Evolutionary conservation across 2,113 vertebrate genomes (phyloP).

Genomic region (Phrynocephalus versicolor): DNA sequence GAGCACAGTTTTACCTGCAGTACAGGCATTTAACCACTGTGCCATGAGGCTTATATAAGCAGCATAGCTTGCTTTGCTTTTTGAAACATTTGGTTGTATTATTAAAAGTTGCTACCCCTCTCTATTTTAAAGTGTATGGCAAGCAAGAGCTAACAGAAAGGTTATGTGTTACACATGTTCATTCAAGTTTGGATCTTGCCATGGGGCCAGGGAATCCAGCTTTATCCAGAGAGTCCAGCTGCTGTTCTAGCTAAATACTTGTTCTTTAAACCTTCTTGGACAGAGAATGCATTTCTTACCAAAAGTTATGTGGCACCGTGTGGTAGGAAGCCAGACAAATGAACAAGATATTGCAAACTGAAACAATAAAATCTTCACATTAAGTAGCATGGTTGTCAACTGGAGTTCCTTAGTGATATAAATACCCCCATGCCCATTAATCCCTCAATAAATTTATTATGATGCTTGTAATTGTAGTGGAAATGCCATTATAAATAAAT

Average conservation of each 20-base stretch:
- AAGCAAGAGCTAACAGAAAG: no score
- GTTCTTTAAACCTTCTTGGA: fast-evolving
- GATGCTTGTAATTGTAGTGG: slow-evolving; percentile 55
- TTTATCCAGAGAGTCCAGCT: background rate
- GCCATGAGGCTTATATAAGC: no score
- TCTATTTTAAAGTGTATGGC: no score
- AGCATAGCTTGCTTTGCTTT: no score
- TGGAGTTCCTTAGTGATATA: slow-evolving; percentile 37
- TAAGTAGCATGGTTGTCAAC: slow-evolving; percentile 40
- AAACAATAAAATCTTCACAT: slow-evolving; percentile 20
- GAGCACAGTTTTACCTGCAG: no score
- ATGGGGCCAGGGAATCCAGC: background rate
- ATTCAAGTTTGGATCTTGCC: no score
- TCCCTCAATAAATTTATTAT: slow-evolving; percentile 53
- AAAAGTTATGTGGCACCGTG: background rate
- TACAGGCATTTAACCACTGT: no score
- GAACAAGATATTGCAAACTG: slow-evolving; percentile 29
- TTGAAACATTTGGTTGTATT: no score
- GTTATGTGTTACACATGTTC: no score
- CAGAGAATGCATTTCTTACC: background rate
- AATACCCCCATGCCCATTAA: slow-evolving; percentile 43
- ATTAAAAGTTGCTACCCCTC: no score
- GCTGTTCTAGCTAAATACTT: background rate
- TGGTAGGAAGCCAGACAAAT: slow-evolving; percentile 35
- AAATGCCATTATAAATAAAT: slow-evolving; percentile 53